phyloP scores from a whole-genome alignment of 2,113 vertebrate species.

The Eubucco bourcierii region DNA sequence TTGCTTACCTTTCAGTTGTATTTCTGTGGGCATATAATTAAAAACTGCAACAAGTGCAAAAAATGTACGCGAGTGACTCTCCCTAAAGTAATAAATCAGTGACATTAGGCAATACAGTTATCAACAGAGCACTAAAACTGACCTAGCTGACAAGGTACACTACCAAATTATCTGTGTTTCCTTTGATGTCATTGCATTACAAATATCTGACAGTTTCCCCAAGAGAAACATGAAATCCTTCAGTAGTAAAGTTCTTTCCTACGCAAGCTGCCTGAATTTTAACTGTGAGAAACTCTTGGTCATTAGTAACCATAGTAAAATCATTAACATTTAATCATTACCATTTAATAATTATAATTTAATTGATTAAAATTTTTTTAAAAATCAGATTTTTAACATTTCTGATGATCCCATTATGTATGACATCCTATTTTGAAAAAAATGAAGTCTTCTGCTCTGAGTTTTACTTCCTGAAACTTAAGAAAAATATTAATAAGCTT shows the following conservation, averaged over 20 bases:
- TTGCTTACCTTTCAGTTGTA: neutral
- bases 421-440: neutral
- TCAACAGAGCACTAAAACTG: neutral
- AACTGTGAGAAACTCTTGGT: neutral
- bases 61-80: neutral
- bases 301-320: neutral
- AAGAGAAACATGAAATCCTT: neutral
- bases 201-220: neutral
- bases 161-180: neutral
- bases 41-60: neutral
- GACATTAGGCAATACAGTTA: neutral
- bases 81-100: neutral
- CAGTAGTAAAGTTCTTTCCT: neutral
- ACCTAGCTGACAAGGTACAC: neutral
- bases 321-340: too few relatives aligned
- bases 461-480: neutral
- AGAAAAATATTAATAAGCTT: neutral
- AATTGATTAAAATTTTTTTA: too few relatives aligned
- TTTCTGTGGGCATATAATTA: neutral
- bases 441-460: neutral
- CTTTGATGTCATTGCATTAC: neutral
- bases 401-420: neutral
- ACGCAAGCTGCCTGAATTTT: neutral
- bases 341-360: too few relatives aligned
- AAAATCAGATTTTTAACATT: neutral